These are phyloP conservation scores for Danaus melanippus DNA, from an alignment of 1,140 invertebrate species.

Conservation along the genomic window DNA sequence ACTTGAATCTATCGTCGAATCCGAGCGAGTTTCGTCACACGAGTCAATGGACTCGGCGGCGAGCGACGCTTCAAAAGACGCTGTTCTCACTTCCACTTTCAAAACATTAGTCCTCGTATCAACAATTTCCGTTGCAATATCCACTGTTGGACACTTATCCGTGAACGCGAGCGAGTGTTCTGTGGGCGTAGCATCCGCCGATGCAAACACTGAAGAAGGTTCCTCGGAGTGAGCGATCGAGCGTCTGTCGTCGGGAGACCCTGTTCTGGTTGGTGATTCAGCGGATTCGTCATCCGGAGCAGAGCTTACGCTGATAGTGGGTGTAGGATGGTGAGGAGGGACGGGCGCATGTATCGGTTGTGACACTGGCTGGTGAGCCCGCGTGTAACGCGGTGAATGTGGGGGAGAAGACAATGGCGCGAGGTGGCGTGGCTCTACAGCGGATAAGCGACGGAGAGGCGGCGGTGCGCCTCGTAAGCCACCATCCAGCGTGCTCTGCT, in stretches of 20 bases:
- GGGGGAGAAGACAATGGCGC: slow-evolving; percentile 54
- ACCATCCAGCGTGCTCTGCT: slow-evolving; percentile 76
- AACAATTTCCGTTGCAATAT: slow-evolving; percentile 6
- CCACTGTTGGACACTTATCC: slow-evolving; percentile 11
- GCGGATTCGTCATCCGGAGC: slow-evolving; percentile 75
- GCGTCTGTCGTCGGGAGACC: slow-evolving; percentile 42
- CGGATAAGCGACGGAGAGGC: slow-evolving; percentile 60
- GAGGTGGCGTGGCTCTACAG: slow-evolving; percentile 66
- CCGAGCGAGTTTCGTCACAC: slow-evolving; percentile 9
- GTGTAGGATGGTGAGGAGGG: slow-evolving; percentile 64
- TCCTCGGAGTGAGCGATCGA: slow-evolving; percentile 49
- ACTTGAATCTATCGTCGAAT: slow-evolving; percentile 10
- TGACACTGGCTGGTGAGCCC: slow-evolving; percentile 27
- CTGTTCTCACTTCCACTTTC: slow-evolving; percentile 15
- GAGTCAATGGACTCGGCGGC: slow-evolving; percentile 11
- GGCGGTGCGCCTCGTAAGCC: slow-evolving; percentile 63
- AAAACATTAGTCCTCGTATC: slow-evolving; percentile 9
- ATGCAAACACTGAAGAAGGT: slow-evolving; percentile 54
- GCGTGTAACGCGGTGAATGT: slow-evolving; percentile 45
- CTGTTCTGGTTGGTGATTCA: slow-evolving; percentile 41
- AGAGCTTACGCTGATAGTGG: slow-evolving; percentile 81
- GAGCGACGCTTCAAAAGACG: slow-evolving; percentile 13
- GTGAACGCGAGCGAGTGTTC: slow-evolving; percentile 20
- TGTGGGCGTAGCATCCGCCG: slow-evolving; percentile 49
- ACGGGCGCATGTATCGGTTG: slow-evolving; percentile 13